Conservation (phyloP, 2,797 vertebrate species). For the Acomys russatus region DNA sequence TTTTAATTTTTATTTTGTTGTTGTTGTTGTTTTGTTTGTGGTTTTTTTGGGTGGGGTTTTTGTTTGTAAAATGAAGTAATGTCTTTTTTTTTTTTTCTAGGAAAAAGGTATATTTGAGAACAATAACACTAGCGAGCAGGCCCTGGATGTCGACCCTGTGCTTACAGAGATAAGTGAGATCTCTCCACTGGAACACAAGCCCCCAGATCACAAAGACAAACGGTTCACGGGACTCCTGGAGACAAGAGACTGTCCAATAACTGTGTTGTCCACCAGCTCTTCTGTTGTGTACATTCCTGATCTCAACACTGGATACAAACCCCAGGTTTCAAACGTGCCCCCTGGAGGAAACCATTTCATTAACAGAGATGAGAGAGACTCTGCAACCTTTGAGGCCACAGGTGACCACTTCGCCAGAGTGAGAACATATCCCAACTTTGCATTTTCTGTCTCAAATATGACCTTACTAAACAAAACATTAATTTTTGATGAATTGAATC, state of each 20-base stretch:
- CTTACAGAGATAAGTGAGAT: constrained; percentile 90
- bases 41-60: constrained; percentile 66
- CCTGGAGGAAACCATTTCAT: neutral
- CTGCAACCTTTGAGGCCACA: neutral
- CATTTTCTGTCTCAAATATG: constrained; percentile 47
- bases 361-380: neutral
- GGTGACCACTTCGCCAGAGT: neutral
- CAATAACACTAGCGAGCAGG: accelerated
- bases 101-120: constrained; percentile 73
- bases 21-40: neutral
- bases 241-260: accelerated
- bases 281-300: constrained; percentile 39
- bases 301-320: constrained; percentile 89
- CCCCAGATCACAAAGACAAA: neutral
- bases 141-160: constrained; percentile 87
- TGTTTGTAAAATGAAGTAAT: neutral
- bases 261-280: accelerated
- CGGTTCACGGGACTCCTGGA: neutral
- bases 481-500: constrained; percentile 85
- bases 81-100: constrained; percentile 69
- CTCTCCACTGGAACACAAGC: accelerated
- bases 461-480: neutral
- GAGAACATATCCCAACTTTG: constrained; percentile 74
- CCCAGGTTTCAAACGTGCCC: constrained; percentile 85
- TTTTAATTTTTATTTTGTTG: no score